phyloP scores from a whole-genome alignment of 2,888 invertebrate species.

The Noctua janthina region DNA sequence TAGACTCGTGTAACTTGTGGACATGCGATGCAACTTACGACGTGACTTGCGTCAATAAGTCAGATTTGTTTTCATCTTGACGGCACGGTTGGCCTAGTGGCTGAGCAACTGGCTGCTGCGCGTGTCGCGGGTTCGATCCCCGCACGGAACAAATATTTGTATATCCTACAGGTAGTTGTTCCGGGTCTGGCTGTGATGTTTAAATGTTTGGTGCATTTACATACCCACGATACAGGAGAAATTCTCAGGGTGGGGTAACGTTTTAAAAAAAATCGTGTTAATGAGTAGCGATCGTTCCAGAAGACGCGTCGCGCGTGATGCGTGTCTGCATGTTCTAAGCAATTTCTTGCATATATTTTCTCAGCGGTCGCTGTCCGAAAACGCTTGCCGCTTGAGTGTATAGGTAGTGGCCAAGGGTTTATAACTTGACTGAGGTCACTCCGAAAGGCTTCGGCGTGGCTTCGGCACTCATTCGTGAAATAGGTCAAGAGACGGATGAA shows the following conservation, averaged over 20 bases:
- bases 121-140: too few species aligned
- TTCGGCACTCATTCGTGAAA: constrained; percentile 70
- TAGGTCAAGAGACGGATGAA: constrained; percentile 74
- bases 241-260: neutral
- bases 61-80: too few species aligned
- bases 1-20: neutral
- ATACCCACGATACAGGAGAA: neutral
- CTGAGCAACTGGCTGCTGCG: too few species aligned
- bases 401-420: neutral
- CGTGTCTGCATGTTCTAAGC: neutral
- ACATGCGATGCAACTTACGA: neutral
- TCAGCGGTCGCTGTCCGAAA: too few species aligned
- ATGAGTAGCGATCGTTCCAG: neutral
- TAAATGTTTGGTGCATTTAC: neutral
- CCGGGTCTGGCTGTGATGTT: neutral
- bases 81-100: too few species aligned
- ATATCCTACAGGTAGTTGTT: neutral
- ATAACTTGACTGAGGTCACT: constrained; percentile 46
- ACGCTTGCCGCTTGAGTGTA: neutral
- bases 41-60: neutral
- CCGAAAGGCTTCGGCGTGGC: constrained; percentile 67
- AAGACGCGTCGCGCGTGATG: neutral
- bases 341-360: neutral
- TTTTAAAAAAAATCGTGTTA: neutral
- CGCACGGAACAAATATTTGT: neutral